These are phyloP conservation scores for Diogma glabrata DNA, from an alignment of 2,888 invertebrate genomes.

Conservation along the genomic window DNA sequence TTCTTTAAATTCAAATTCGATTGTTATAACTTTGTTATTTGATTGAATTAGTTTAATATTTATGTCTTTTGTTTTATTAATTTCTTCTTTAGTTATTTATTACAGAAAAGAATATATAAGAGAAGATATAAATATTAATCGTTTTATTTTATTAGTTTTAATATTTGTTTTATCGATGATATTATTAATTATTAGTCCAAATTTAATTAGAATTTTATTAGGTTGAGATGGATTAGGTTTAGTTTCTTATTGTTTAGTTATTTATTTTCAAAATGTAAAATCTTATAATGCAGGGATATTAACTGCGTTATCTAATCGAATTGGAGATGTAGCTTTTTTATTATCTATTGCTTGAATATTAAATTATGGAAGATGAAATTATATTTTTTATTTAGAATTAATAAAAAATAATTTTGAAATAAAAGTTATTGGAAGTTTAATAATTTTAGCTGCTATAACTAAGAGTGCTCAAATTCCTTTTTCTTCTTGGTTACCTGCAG, in stretches of 20 bases:
- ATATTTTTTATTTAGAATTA: slow-evolving; percentile 42
- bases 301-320: neutral
- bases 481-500: slow-evolving; percentile 62
- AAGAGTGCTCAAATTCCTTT: slow-evolving; percentile 75
- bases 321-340: neutral
- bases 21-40: slow-evolving; percentile 45
- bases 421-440: slow-evolving; percentile 36
- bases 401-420: slow-evolving; percentile 38
- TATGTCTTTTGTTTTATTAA: slow-evolving; percentile 50
- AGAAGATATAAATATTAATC: slow-evolving; percentile 44
- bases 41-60: slow-evolving; percentile 54
- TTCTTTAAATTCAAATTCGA: slow-evolving; percentile 37
- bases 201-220: slow-evolving; percentile 3
- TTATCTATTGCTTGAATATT: slow-evolving; percentile 26
- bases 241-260: neutral
- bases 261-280: slow-evolving; percentile 3
- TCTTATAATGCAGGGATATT: slow-evolving; percentile 1
- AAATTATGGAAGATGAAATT: slow-evolving; percentile 46
- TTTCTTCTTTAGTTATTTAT: slow-evolving; percentile 52
- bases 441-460: slow-evolving; percentile 49
- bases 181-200: slow-evolving; percentile 1
- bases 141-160: slow-evolving; percentile 52
- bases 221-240: neutral
- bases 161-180: slow-evolving; percentile 37
- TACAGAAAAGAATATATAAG: slow-evolving; percentile 53